Conservation (phyloP, 64 coral and sea anemone species). For the Actinia equina region DNA sequence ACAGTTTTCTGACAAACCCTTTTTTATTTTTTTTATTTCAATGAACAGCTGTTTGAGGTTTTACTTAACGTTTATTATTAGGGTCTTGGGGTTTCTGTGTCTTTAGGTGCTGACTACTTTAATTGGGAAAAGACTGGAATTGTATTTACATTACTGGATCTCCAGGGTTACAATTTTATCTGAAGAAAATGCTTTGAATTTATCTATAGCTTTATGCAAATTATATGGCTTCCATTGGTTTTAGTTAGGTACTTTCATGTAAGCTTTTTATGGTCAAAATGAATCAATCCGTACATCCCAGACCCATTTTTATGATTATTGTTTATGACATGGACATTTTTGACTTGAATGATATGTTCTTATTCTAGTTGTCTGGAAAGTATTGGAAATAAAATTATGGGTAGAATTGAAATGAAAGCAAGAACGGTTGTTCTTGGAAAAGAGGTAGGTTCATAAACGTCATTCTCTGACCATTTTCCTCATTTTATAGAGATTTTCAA, state of each 20-base stretch:
- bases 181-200: conserved; percentile 20
- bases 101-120: not conserved
- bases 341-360: not conserved
- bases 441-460: conserved; percentile 41
- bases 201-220: not conserved
- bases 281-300: not conserved
- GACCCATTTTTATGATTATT: not conserved
- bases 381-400: conserved; percentile 37
- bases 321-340: not conserved
- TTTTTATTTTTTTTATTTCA: not conserved
- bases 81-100: not conserved
- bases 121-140: not conserved
- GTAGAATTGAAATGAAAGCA: conserved; percentile 76
- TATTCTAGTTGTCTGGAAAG: conserved; percentile 43
- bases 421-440: conserved; percentile 85
- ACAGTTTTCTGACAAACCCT: too few species aligned
- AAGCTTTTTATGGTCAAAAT: too few species aligned
- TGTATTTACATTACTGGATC: not conserved
- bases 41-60: not conserved
- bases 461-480: not conserved
- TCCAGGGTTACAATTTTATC: not conserved
- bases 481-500: not conserved
- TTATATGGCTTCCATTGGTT: not conserved
- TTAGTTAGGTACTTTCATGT: not conserved
- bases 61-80: not conserved